Percentiles rank a stretch among this genome's conserved stretches.
These are phyloP conservation scores for Anguilla pacifica DNA, from an alignment of 2,797 vertebrate species.

Conservation along the genomic window DNA sequence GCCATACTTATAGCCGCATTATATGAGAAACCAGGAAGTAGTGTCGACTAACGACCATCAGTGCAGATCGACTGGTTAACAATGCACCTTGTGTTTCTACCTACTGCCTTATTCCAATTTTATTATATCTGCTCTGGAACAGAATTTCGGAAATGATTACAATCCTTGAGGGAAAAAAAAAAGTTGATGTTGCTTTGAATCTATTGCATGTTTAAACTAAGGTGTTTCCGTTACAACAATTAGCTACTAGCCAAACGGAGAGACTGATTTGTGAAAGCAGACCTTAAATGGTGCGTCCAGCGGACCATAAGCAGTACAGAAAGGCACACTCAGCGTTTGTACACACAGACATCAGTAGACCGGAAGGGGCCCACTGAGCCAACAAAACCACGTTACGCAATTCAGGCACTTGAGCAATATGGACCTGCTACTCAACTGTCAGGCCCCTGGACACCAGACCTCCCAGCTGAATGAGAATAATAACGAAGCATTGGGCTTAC, in stretches of 20 bases:
- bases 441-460: neutral
- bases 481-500: neutral
- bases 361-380: neutral
- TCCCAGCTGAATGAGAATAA: neutral
- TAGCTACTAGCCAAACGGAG: neutral
- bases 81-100: no score
- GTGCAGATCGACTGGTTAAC: no score
- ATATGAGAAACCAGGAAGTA: no score
- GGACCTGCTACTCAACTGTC: neutral
- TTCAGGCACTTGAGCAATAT: neutral
- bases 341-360: conserved; percentile 51
- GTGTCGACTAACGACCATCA: no score
- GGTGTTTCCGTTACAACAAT: neutral
- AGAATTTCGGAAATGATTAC: no score
- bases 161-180: no score
- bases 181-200: no score
- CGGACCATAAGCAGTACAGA: conserved; percentile 36
- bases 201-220: neutral
- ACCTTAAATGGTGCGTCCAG: conserved; percentile 32
- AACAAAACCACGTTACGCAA: neutral
- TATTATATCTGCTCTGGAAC: no score
- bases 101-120: no score
- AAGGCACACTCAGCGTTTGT: conserved; percentile 56
- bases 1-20: no score
- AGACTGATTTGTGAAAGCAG: neutral